phyloP scores from a whole-genome alignment of 2,113 vertebrate genomes.

The Menura novaehollandiae region DNA sequence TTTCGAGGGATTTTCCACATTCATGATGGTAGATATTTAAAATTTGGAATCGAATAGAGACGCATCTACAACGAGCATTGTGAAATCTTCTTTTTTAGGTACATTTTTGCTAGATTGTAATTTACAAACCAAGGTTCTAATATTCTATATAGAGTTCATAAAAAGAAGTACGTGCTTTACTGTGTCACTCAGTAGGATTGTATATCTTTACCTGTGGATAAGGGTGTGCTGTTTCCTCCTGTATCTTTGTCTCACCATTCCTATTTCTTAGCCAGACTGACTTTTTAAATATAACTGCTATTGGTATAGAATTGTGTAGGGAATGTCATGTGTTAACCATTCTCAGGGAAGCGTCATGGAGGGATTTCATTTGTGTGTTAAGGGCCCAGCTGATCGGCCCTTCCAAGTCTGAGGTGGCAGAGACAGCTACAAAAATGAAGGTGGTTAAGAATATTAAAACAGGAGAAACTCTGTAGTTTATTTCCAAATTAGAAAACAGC shows the following conservation, averaged over 20 bases:
- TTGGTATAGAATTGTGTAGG: not conserved
- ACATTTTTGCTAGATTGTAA: not conserved
- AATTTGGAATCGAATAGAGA: not conserved
- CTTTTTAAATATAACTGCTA: not conserved
- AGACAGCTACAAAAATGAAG: not conserved
- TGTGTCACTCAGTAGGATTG: not conserved
- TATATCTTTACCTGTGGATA: not conserved
- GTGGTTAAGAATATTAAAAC: not conserved
- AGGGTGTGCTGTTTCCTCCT: not conserved
- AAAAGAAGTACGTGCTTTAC: not conserved
- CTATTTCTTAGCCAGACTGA: not conserved
- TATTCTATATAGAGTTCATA: not conserved
- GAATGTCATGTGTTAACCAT: not conserved
- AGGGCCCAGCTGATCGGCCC: not conserved
- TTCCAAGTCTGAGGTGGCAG: not conserved
- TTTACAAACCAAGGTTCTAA: not conserved
- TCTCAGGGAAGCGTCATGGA: not conserved
- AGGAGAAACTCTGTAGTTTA: not conserved
- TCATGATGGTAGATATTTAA: not conserved
- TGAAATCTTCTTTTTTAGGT: not conserved
- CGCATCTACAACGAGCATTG: fast-evolving
- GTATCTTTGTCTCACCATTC: not conserved
- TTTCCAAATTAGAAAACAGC: not conserved
- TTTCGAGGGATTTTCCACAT: not conserved
- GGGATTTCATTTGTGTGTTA: not conserved